Conservation (phyloP, 2,888 invertebrate genomes). For the Nomada lathburiana region DNA sequence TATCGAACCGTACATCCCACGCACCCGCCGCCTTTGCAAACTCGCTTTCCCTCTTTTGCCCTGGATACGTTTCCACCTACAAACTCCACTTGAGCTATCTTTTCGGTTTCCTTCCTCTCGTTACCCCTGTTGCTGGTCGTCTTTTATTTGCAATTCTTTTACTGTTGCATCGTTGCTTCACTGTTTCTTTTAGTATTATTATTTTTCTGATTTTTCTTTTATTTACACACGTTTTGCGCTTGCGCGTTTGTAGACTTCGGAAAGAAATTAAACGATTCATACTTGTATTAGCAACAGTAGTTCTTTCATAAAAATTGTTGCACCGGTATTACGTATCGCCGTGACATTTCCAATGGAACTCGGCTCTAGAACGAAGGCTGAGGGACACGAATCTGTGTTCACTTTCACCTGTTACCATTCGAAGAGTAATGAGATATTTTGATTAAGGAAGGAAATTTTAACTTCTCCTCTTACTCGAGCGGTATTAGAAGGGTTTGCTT, state of each 20-base stretch:
- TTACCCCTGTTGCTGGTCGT: background rate
- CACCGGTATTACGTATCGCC: background rate
- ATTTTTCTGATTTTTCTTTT: too few species aligned
- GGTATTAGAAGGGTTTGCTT: too few species aligned
- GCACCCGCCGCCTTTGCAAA: constrained; percentile 73
- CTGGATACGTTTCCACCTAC: constrained; percentile 31
- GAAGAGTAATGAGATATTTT: constrained; percentile 24
- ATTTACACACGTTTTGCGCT: too few species aligned
- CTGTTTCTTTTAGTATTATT: too few species aligned
- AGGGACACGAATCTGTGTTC: constrained; percentile 30
- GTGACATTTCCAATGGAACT: constrained; percentile 11
- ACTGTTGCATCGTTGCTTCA: background rate
- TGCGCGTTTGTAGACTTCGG: too few species aligned
- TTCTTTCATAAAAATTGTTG: background rate
- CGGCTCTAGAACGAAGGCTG: constrained; percentile 5
- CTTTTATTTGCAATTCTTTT: background rate
- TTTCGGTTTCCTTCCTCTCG: background rate
- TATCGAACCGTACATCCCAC: constrained; percentile 80
- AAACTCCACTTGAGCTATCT: constrained; percentile 10
- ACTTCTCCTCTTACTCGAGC: background rate
- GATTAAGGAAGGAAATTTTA: constrained; percentile 21
- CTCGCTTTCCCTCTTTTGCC: constrained; percentile 45
- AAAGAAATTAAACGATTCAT: too few species aligned
- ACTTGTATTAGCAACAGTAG: too few species aligned
- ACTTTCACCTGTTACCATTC: background rate